A percentile compares a stretch with the other conserved stretches of the same genome.
Evolutionary conservation across 2,113 vertebrate species (phyloP).

Genomic region (Lepus timidus): DNA sequence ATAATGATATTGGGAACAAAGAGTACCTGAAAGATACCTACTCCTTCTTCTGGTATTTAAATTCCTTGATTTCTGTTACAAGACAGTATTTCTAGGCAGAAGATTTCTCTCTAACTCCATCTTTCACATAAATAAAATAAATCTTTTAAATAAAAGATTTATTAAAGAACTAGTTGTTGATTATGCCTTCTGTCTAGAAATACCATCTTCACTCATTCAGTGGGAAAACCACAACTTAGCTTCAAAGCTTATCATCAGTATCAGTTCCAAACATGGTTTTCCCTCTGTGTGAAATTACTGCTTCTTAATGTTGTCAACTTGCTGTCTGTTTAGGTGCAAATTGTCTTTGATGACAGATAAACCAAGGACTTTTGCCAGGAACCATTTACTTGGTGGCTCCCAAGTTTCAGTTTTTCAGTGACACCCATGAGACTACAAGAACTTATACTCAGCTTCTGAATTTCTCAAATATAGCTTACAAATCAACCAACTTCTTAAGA

Average conservation of each 20-base stretch:
- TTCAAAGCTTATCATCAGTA: neutral
- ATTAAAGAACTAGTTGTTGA: neutral
- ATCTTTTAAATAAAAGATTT: no score
- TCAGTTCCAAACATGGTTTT: neutral
- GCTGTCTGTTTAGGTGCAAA: neutral
- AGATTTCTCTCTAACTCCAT: no score
- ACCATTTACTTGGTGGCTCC: neutral
- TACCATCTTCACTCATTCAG: neutral
- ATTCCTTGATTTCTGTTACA: neutral
- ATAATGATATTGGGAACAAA: neutral
- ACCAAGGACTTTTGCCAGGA: neutral
- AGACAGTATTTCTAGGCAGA: neutral
- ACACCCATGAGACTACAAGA: neutral
- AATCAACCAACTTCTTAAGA: neutral
- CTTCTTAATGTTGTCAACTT: neutral
- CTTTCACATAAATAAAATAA: no score
- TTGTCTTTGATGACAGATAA: neutral
- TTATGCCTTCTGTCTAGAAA: constrained; percentile 19
- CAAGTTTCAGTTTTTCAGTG: neutral
- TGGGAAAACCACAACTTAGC: neutral
- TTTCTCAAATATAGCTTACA: neutral
- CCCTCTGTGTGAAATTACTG: neutral
- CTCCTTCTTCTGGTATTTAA: neutral
- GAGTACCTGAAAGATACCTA: neutral
- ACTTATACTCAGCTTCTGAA: neutral